Percentiles rank a stretch among this genome's conserved stretches.
These are phyloP conservation scores for Luidia sarsii DNA, from an alignment of 53 echinoderm and acorn worm species.

Conservation along the genomic window DNA sequence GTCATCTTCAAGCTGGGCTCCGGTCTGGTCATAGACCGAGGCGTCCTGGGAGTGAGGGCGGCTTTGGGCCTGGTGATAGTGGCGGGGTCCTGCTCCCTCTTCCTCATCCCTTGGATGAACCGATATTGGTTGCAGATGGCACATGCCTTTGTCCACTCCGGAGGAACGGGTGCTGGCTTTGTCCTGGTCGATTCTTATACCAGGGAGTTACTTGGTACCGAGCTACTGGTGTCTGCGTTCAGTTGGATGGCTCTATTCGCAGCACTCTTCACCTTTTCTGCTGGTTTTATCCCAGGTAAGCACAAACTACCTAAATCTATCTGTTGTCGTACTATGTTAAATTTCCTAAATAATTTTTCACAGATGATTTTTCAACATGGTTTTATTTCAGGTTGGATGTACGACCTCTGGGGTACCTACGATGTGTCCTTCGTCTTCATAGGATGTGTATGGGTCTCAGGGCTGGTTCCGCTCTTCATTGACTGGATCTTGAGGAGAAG, in stretches of 20 bases:
- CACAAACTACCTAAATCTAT: background rate
- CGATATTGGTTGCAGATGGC: background rate
- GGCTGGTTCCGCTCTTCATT: background rate
- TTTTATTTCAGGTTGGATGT: background rate
- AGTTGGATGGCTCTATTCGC: conserved; percentile 3
- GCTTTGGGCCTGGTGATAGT: background rate
- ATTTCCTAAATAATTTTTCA: background rate
- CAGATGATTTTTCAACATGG: background rate
- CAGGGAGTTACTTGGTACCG: conserved; percentile 6
- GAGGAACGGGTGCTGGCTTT: background rate
- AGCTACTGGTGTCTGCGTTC: conserved; percentile 5
- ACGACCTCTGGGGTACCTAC: background rate
- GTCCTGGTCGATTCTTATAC: background rate
- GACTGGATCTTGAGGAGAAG: background rate
- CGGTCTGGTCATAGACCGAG: background rate
- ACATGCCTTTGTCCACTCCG: background rate
- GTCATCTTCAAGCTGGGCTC: background rate
- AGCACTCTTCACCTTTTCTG: background rate
- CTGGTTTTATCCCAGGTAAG: conserved; percentile 2
- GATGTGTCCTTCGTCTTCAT: conserved; percentile 5
- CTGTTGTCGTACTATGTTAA: no score
- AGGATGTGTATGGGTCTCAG: background rate
- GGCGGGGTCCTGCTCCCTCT: background rate
- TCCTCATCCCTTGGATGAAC: background rate
- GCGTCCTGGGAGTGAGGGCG: background rate